These are phyloP conservation scores for Paraescarpia echinospica DNA, from an alignment of 1,140 invertebrate species.

Conservation along the genomic window DNA sequence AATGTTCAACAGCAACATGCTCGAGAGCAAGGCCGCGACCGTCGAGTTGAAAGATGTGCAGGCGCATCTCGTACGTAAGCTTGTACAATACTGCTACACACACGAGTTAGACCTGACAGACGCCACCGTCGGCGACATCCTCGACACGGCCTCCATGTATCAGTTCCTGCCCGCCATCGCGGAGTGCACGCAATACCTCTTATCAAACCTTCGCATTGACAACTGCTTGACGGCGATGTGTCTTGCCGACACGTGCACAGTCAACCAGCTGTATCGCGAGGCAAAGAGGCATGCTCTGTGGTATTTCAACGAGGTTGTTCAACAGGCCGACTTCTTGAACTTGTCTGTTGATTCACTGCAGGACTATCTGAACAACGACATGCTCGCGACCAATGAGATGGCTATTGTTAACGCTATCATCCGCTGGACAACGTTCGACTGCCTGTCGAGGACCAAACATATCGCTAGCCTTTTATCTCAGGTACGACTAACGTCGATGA, in stretches of 20 bases:
- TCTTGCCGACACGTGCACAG: not conserved
- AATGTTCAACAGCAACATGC: constrained; percentile 16
- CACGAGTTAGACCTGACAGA: not conserved
- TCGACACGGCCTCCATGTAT: not conserved
- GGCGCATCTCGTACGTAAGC: not conserved
- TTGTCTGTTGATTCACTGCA: not conserved
- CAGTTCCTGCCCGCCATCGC: not conserved
- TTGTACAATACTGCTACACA: not conserved
- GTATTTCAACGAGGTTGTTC: constrained; percentile 1
- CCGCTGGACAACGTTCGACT: not conserved
- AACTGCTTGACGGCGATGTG: not conserved
- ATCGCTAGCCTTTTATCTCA: not conserved
- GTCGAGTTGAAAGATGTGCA: not conserved
- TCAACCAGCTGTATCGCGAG: not conserved
- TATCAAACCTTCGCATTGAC: not conserved
- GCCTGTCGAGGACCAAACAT: not conserved
- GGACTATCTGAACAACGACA: not conserved
- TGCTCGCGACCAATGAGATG: constrained; percentile 7
- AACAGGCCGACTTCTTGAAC: not conserved
- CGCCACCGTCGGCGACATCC: not conserved
- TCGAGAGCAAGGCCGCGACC: not conserved
- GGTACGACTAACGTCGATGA: not conserved
- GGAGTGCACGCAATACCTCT: not conserved
- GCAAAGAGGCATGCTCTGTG: not conserved
- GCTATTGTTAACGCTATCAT: not conserved